These are phyloP conservation scores for Chesias legatella DNA, from an alignment of 2,888 invertebrate species.

Conservation along the genomic window DNA sequence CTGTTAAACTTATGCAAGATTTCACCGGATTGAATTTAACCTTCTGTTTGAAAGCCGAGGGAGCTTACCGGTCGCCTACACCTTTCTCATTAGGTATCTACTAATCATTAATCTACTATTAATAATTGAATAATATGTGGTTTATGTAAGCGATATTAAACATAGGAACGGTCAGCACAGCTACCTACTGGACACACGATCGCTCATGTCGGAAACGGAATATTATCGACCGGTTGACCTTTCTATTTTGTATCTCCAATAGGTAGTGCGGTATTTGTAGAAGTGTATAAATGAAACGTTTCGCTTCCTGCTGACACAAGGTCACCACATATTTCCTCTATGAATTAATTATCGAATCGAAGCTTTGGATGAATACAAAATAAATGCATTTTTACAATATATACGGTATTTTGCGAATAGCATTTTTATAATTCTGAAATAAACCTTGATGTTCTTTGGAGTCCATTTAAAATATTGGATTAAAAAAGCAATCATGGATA, in stretches of 20 bases:
- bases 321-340: conserved; percentile 44
- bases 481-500: no score
- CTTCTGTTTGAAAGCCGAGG: no score
- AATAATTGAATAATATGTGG: neutral
- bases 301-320: conserved; percentile 49
- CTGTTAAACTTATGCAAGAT: no score
- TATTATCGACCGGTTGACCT: conserved; percentile 44
- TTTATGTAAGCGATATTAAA: conserved; percentile 5
- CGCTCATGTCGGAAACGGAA: conserved; percentile 45
- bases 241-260: conserved; percentile 48
- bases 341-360: conserved; percentile 36
- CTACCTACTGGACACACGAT: conserved; percentile 11
- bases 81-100: no score
- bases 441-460: no score
- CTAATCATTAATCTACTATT: no score
- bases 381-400: neutral
- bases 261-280: conserved; percentile 29
- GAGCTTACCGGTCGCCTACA: no score
- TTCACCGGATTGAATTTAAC: no score
- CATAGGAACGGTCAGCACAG: neutral
- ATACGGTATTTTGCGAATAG: no score
- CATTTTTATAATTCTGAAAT: no score
- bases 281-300: conserved; percentile 41
- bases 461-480: no score
- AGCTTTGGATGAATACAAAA: conserved; percentile 3